phyloP scores from a whole-genome alignment of 1,140 invertebrate species.

The Scaptomyza graminum region DNA sequence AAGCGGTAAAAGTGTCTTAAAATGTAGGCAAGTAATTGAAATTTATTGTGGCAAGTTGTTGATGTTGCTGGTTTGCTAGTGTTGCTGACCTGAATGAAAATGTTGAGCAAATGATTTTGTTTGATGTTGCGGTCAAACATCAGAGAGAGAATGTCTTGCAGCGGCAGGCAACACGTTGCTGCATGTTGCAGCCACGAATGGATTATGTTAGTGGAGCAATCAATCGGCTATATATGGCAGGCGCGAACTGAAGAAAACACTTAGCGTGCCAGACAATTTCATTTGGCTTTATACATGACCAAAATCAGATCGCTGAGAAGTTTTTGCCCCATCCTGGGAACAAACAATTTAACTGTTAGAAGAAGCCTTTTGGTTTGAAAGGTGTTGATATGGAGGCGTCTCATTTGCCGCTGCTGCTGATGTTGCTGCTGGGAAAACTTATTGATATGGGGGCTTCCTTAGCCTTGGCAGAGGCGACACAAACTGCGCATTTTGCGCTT shows the following conservation, averaged over 20 bases:
- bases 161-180: constrained; percentile 22
- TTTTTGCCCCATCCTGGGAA: constrained; percentile 41
- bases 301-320: constrained; percentile 53
- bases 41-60: constrained; percentile 68
- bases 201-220: constrained; percentile 71
- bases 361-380: constrained; percentile 28
- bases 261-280: constrained; percentile 76
- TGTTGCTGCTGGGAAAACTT: constrained; percentile 66
- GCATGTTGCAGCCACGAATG: constrained; percentile 30
- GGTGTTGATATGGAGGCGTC: constrained; percentile 52
- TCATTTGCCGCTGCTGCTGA: neutral
- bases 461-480: constrained; percentile 30
- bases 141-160: constrained; percentile 44
- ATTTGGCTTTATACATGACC: constrained; percentile 71
- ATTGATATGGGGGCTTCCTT: constrained; percentile 70
- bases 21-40: constrained; percentile 73
- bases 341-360: constrained; percentile 54
- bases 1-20: constrained; percentile 72
- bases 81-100: constrained; percentile 35
- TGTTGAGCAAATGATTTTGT: constrained; percentile 71
- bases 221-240: constrained; percentile 77
- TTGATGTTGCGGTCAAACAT: constrained; percentile 57
- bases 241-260: constrained; percentile 70
- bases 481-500: constrained; percentile 53
- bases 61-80: constrained; percentile 8